Conservation (phyloP, 2,797 vertebrate species). For the Gobio occitaniae region DNA sequence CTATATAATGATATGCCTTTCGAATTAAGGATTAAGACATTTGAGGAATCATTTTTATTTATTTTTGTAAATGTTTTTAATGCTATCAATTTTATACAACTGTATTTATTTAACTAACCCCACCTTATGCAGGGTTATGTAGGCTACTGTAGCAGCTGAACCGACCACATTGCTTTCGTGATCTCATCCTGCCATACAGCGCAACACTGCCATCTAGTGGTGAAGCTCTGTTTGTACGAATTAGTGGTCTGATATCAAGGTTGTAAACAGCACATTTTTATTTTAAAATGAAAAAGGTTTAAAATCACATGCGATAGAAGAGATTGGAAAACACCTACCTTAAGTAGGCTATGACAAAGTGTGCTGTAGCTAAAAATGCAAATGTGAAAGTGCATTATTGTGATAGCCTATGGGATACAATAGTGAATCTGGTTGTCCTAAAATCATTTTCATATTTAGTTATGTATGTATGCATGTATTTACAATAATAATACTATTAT, state of each 20-base stretch:
- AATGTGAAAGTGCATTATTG: not conserved
- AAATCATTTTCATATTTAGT: too few relatives aligned
- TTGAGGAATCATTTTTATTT: not conserved
- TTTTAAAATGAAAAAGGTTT: not conserved
- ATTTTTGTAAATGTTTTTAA: not conserved
- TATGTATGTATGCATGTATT: too few relatives aligned
- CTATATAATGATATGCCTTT: not conserved
- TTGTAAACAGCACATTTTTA: not conserved
- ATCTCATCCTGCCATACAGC: not conserved
- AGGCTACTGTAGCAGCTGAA: not conserved
- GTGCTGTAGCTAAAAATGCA: not conserved
- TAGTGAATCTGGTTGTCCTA: too few relatives aligned
- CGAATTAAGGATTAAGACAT: not conserved
- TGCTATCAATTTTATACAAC: not conserved
- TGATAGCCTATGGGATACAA: not conserved
- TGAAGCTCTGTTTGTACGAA: not conserved
- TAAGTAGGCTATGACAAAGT: too few relatives aligned
- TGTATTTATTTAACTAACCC: not conserved
- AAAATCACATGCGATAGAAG: not conserved
- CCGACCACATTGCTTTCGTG: not conserved
- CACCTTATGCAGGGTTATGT: not conserved
- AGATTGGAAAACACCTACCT: not conserved
- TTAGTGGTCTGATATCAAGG: not conserved
- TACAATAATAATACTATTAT: too few relatives aligned
- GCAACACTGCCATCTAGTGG: slow-evolving; percentile 35